A percentile compares a stretch with the other conserved stretches of the same genome.
These are phyloP conservation scores for Scomber colias DNA, from an alignment of 2,113 vertebrate genomes.

Conservation along the genomic window DNA sequence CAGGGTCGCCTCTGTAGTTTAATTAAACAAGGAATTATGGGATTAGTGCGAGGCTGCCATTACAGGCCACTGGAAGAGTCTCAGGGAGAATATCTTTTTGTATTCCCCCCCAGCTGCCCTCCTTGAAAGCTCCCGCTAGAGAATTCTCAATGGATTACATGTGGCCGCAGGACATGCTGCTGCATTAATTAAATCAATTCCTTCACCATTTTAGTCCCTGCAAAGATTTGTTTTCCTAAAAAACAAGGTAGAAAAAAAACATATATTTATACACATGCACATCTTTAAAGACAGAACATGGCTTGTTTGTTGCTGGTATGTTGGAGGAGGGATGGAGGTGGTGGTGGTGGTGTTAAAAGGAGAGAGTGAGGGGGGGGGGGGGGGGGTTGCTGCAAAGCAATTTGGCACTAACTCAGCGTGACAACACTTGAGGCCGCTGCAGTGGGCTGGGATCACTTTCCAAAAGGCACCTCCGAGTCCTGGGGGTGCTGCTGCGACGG, in stretches of 20 bases:
- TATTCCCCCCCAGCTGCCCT: constrained; percentile 52
- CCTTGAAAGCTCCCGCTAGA: constrained; percentile 73
- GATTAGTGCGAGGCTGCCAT: constrained; percentile 84
- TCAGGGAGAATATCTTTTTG: constrained; percentile 81
- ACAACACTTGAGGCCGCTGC: constrained; percentile 76
- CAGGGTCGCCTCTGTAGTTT: constrained; percentile 80
- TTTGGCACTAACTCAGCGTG: constrained; percentile 80
- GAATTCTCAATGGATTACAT: constrained; percentile 84
- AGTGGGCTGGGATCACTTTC: constrained; percentile 73
- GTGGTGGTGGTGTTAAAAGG: neutral
- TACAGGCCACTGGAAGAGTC: constrained; percentile 84
- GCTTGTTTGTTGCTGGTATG: constrained; percentile 63
- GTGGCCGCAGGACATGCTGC: constrained; percentile 82
- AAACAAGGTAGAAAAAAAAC: constrained; percentile 51
- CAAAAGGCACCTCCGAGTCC: constrained; percentile 68
- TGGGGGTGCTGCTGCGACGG: constrained; percentile 67
- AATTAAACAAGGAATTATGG: constrained; percentile 89
- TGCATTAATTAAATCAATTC: constrained; percentile 88
- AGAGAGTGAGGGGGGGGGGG: too few species aligned
- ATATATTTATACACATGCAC: constrained; percentile 36
- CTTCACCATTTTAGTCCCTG: constrained; percentile 65
- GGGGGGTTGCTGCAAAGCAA: constrained; percentile 68
- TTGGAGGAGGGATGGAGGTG: constrained; percentile 3
- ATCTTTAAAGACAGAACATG: constrained; percentile 23
- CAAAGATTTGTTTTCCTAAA: constrained; percentile 71